Evolutionary conservation across 2,797 vertebrate species (phyloP).

Genomic region (Sebastes aleutianus): DNA sequence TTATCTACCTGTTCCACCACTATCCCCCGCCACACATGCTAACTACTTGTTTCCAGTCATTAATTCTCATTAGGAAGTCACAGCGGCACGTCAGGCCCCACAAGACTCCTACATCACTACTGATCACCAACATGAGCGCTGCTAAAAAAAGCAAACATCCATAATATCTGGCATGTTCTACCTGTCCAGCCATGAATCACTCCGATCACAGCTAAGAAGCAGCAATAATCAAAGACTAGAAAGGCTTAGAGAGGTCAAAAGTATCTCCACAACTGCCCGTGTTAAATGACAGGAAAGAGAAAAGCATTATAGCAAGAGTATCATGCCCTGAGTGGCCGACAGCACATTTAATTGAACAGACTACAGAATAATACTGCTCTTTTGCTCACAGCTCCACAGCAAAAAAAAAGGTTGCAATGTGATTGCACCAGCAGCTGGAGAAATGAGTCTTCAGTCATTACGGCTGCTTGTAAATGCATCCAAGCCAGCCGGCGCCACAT

Average conservation of each 20-base stretch:
- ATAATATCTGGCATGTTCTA: neutral
- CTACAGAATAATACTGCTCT: slow-evolving; percentile 30
- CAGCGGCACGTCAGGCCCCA: neutral
- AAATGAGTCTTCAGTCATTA: slow-evolving; percentile 73
- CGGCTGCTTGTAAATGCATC: slow-evolving; percentile 73
- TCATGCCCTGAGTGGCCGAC: slow-evolving; percentile 13
- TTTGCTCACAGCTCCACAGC: slow-evolving; percentile 28
- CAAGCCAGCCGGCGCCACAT: slow-evolving; percentile 71
- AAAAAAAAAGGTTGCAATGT: slow-evolving; percentile 24
- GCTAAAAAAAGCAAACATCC: neutral
- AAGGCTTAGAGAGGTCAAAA: neutral
- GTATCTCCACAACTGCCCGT: too few species aligned
- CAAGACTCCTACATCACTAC: neutral
- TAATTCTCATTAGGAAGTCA: neutral
- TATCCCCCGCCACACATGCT: neutral
- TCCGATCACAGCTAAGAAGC: neutral
- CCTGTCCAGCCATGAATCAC: neutral
- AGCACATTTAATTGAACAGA: slow-evolving; percentile 33
- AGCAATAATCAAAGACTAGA: neutral
- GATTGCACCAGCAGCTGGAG: slow-evolving; percentile 65
- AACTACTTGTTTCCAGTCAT: neutral
- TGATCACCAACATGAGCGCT: neutral
- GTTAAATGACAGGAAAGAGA: neutral
- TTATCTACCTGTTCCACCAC: neutral
- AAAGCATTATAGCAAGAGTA: neutral